Base-by-base conservation (phyloP, 2,888 invertebrate genomes). In the Cephus pulcher region DNA sequence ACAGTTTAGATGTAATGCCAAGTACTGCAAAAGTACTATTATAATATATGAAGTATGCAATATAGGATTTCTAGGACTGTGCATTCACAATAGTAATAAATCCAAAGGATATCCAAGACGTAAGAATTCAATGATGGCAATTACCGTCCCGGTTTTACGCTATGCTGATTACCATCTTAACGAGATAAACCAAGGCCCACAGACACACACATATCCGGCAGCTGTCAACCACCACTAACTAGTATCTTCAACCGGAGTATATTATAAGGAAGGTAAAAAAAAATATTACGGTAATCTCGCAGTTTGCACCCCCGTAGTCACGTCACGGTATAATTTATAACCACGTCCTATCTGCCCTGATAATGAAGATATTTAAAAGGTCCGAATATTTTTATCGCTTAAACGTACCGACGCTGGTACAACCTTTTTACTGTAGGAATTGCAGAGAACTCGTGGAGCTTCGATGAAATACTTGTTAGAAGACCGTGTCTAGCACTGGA, bases 161-260 rank as follows among this genome's bases (percentile, higher is more conserved):
- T 71, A 71, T 32, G 32, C 71, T 71, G 78, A 78, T 78, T 78
- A 78, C 75, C 78, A 76, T 78, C 78, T 73, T 69, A 73, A 75
- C 78, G 69, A 75, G 78, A 78, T 78, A 78, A 76, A 56, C 76
- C 73, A 73, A 35, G 75, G 37, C 34, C 56, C 30, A 70, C 70
- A 33, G 30, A 34, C 33, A 9, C 32, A 15, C 12, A 34, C 12
- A 34, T 2, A 71, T 33, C 71, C 32, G 71, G 71, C 71, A 71
- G 32, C 71, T 71, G 71, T 71, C 71, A 71, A 33, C 33, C 71
- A 33, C 32, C 12, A 32, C 71, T 71, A 71, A 32, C 71, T 71
- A 71, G 71, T 56, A 56, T 56, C 56, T 56, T 23, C 23, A 23
- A 56, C 23, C 23, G 23, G 56, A 56, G 56, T 56, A 9, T 56